A percentile compares a stretch with the other conserved stretches of the same genome.
Conservation (phyloP, 37 sponge, comb jelly and placozoan species). For the Oscarella lobularis region DNA sequence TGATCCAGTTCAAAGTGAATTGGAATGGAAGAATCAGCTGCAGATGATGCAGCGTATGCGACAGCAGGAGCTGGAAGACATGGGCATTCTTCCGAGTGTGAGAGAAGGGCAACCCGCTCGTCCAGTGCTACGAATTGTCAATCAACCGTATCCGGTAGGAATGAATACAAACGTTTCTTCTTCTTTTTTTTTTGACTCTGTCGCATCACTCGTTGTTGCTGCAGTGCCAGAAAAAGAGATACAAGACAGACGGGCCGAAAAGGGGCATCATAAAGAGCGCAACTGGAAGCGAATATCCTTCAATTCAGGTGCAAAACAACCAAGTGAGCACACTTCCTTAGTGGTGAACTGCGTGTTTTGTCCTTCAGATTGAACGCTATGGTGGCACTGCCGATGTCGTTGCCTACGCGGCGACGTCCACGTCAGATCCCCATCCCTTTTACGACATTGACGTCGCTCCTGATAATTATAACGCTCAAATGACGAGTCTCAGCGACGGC, state of each 20-base stretch:
- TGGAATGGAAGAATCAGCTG: not conserved
- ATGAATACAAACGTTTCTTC: no score
- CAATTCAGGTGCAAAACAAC: not conserved
- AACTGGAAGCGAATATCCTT: not conserved
- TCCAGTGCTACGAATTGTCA: not conserved
- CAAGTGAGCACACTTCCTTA: no score
- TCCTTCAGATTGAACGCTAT: not conserved
- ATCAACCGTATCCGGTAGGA: not conserved
- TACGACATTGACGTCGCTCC: not conserved
- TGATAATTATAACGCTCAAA: not conserved
- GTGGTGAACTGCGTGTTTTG: not conserved
- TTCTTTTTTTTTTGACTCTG: no score
- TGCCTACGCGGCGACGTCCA: not conserved
- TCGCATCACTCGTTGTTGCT: no score
- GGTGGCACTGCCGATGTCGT: not conserved
- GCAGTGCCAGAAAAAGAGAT: not conserved
- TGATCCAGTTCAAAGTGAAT: not conserved
- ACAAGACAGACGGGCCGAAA: not conserved
- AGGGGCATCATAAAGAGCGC: not conserved
- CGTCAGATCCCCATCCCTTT: not conserved
- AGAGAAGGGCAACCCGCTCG: not conserved
- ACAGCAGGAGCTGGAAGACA: not conserved
- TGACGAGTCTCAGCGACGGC: not conserved
- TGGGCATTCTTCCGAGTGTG: not conserved
- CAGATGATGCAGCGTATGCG: not conserved